These are phyloP conservation scores for Drosophila mimica DNA, from an alignment of 2,888 invertebrate genomes.

Conservation along the genomic window DNA sequence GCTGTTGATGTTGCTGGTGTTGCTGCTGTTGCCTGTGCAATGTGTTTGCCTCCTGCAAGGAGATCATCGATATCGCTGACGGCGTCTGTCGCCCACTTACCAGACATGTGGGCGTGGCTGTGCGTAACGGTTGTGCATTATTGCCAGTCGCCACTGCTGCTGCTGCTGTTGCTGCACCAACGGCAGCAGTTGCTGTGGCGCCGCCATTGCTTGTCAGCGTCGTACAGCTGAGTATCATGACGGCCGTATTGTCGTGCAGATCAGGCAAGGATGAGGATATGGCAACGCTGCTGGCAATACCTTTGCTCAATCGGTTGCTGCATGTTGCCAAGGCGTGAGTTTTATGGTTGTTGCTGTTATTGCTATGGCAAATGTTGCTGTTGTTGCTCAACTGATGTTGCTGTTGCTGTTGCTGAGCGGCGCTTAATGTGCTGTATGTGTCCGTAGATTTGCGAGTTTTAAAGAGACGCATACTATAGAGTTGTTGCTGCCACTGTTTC, in stretches of 20 bases:
- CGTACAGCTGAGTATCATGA: slow-evolving; percentile 84
- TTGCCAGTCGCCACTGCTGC: slow-evolving; percentile 45
- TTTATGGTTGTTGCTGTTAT: slow-evolving; percentile 32
- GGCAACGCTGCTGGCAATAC: slow-evolving; percentile 75
- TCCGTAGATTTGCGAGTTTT: slow-evolving; percentile 85
- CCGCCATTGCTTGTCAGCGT: slow-evolving; percentile 77
- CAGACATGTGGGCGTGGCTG: slow-evolving; percentile 70
- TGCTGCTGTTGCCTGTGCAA: slow-evolving; percentile 50
- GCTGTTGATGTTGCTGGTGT: slow-evolving; percentile 40
- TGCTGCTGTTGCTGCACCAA: slow-evolving; percentile 41
- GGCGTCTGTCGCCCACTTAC: slow-evolving; percentile 80
- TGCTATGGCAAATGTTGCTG: slow-evolving; percentile 35
- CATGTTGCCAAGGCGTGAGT: slow-evolving; percentile 64
- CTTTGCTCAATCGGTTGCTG: slow-evolving; percentile 74
- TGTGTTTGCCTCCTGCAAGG: slow-evolving; percentile 75
- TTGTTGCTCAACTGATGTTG: slow-evolving; percentile 23
- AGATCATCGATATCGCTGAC: slow-evolving; percentile 77
- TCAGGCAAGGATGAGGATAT: slow-evolving; percentile 84
- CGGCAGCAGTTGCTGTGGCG: slow-evolving; percentile 57
- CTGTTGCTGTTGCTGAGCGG: slow-evolving; percentile 57
- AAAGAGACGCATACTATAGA: slow-evolving; percentile 83
- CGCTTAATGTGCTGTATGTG: slow-evolving; percentile 76
- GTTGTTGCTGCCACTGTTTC: slow-evolving; percentile 13
- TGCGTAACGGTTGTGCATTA: slow-evolving; percentile 64
- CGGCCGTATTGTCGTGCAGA: slow-evolving; percentile 84